Evolutionary conservation across 1,140 invertebrate species (phyloP), one percentile per base, ranked within the genome.

Genomic region (Dermatophagoides farinae): DNA sequence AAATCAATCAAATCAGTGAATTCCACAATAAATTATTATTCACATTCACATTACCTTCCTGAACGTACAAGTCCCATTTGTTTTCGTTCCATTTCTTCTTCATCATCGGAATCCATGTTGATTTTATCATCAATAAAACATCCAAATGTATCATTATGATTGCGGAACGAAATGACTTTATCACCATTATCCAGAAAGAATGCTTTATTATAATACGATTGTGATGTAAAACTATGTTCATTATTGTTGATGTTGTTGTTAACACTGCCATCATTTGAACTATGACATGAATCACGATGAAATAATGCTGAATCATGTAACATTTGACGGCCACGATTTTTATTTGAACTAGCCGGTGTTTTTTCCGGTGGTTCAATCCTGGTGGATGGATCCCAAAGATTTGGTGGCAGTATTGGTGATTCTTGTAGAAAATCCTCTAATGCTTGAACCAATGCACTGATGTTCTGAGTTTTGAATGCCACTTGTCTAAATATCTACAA

Each of bases 341-440:
- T n/a, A 20, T 40, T 23, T 1, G 53, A 64, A 41, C 2, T n/a
- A 14, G 51, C 91, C 16, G 91, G 93, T 66, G 97, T 86, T 6
- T 85, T 84, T 44, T 87, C 86, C 11, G 95, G 95, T 38, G 95
- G 95, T 75, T 98, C 93, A 70, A 98, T 97, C 66, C 93, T 78
- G 68, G 97, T 98, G 22, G 83, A 82, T 0, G 95, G 93, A 79
- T 98, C 92, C 95, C 95, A 99, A 76, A 97, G 92, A 2, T 93
- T 95, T 9, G 93, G 93, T 12, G 95, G 95, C 64, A 98, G 76
- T 41, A 97, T 90, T 44, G 57, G 39, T 0, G 95, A 90, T 20
- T 91, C 89, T 72, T 96, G 90, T 37, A 97, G 74, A 71, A 98
- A 99, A 72, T 97, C 93, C 72, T 98, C 93, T 46, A 98, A 82